Conservation (phyloP, 1,140 invertebrate genomes). For the Rhopalosiphum padi region DNA sequence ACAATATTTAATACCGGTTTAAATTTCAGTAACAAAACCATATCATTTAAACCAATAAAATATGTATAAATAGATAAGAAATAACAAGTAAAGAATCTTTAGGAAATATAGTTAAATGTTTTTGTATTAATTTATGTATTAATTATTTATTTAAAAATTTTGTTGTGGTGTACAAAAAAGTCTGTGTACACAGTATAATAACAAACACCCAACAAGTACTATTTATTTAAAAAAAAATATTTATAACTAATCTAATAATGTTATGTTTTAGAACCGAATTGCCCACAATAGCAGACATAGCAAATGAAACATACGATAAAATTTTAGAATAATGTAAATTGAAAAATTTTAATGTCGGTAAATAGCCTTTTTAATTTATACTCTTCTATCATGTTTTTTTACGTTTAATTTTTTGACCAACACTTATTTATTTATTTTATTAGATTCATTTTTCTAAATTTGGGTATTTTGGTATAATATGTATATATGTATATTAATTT, state of each 20-base stretch:
- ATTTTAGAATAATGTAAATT: not conserved
- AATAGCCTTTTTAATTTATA: not conserved
- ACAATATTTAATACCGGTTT: too few relatives aligned
- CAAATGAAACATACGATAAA: constrained; percentile 8
- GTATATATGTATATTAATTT: not conserved
- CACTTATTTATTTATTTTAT: not conserved
- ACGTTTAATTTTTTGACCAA: not conserved
- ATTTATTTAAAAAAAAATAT: not conserved
- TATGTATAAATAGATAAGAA: not conserved
- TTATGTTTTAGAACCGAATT: constrained; percentile 48
- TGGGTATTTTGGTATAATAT: not conserved
- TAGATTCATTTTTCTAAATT: not conserved
- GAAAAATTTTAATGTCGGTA: not conserved
- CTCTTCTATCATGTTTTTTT: not conserved
- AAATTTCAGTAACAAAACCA: too few relatives aligned
- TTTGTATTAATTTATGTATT: not conserved
- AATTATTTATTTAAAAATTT: not conserved
- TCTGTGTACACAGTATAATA: not conserved
- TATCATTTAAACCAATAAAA: not conserved
- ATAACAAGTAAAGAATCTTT: not conserved
- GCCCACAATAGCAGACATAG: not conserved
- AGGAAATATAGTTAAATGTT: not conserved
- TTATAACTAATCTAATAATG: not conserved
- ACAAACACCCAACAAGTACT: not conserved
- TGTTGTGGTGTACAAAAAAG: not conserved